Conservation (phyloP, 1,140 invertebrate species). For the Zaprionus ghesquierei region DNA sequence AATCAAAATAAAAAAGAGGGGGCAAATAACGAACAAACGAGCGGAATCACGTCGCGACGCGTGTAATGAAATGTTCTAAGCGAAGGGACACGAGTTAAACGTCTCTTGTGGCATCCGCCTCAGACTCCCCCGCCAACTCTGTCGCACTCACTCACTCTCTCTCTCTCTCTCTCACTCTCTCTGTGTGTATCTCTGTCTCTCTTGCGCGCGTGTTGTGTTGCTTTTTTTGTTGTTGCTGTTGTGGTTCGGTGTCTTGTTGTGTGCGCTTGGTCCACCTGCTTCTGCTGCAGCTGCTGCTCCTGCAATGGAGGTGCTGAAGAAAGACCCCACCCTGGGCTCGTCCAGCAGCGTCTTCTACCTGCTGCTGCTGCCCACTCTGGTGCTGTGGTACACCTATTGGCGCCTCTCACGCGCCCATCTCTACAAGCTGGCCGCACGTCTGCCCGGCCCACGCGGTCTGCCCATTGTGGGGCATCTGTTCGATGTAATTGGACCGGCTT, state of each 20-base stretch:
- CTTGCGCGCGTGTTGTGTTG: constrained; percentile 26
- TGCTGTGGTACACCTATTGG: constrained; percentile 89
- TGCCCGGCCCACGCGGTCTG: constrained; percentile 87
- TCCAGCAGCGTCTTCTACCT: constrained; percentile 86
- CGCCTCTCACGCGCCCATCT: constrained; percentile 87
- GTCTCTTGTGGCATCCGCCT: not conserved
- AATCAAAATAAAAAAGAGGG: not conserved
- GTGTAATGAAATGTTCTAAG: constrained; percentile 20
- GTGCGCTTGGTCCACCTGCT: constrained; percentile 1
- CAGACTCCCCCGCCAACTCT: not conserved
- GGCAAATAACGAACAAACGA: not conserved
- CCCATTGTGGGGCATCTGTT: constrained; percentile 89
- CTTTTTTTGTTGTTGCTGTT: constrained; percentile 22
- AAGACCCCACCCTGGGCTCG: constrained; percentile 81
- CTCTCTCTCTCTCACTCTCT: not conserved
- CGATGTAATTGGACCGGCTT: constrained; percentile 87
- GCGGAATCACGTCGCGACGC: not conserved
- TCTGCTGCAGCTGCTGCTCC: constrained; percentile 12
- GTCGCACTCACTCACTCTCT: not conserved
- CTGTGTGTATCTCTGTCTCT: no score
- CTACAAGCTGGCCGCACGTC: constrained; percentile 87
- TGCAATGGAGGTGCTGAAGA: constrained; percentile 72
- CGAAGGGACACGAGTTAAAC: not conserved
- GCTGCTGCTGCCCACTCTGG: constrained; percentile 87
- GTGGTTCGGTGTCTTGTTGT: not conserved